A percentile compares a stretch with the other conserved stretches of the same genome.
Evolutionary conservation across 2,888 invertebrate genomes (phyloP).

Genomic region (Hypselothyrea guttata): DNA sequence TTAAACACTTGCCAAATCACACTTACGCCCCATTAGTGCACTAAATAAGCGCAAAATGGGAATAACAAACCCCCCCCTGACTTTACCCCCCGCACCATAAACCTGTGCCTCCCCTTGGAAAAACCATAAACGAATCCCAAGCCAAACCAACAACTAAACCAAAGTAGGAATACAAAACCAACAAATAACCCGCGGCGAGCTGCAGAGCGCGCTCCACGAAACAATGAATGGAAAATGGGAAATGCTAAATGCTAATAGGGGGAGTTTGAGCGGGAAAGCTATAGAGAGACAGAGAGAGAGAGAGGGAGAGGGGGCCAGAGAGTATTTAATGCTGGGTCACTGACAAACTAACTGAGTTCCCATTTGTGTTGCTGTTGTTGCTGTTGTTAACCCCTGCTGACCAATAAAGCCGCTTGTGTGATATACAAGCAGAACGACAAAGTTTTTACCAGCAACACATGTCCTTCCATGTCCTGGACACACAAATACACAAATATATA

Average conservation of each 20-base stretch:
- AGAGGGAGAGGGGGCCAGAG: too few relatives aligned
- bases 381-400: constrained; percentile 68
- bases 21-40: constrained; percentile 72
- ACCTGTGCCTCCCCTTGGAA: not conserved
- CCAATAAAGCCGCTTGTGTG: constrained; percentile 77
- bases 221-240: constrained; percentile 17
- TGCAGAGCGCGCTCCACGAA: constrained; percentile 25
- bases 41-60: constrained; percentile 69
- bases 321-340: constrained; percentile 67
- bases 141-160: constrained; percentile 35
- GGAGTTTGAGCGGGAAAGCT: constrained; percentile 17
- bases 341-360: constrained; percentile 63
- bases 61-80: constrained; percentile 19
- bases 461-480: constrained; percentile 35
- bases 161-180: constrained; percentile 30
- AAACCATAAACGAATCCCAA: constrained; percentile 30
- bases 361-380: constrained; percentile 19
- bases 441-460: constrained; percentile 65
- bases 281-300: too few relatives aligned
- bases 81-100: not conserved
- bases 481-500: too few relatives aligned
- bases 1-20: constrained; percentile 73
- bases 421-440: constrained; percentile 66
- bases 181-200: constrained; percentile 68
- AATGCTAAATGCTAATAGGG: constrained; percentile 31